phyloP scores from a whole-genome alignment of 2,797 vertebrate genomes.

The Tachyglossus aculeatus region DNA sequence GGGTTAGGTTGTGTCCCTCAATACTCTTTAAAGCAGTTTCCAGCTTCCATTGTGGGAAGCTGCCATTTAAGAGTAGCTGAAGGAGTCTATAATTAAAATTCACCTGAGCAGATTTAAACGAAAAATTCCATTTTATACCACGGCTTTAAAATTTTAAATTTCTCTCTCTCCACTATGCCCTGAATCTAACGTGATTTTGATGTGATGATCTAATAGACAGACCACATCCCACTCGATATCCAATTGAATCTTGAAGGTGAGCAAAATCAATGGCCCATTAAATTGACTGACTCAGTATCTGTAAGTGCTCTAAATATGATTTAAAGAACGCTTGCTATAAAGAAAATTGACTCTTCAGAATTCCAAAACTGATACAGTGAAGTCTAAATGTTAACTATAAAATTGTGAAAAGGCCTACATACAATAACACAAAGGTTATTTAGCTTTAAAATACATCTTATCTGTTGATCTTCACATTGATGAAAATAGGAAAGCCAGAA shows the following conservation, averaged over 20 bases:
- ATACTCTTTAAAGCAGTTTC: too few relatives aligned
- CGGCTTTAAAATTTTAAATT: not conserved
- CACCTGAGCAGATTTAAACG: too few relatives aligned
- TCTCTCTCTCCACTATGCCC: not conserved
- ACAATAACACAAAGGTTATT: not conserved
- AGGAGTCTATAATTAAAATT: too few relatives aligned
- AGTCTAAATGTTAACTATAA: not conserved
- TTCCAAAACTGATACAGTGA: not conserved
- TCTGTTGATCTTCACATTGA: too few relatives aligned
- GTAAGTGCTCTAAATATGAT: not conserved
- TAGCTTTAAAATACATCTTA: too few relatives aligned
- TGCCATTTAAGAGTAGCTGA: too few relatives aligned
- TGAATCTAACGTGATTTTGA: not conserved
- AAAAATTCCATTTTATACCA: too few relatives aligned
- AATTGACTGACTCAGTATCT: conserved; percentile 2
- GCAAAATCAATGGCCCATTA: conserved; percentile 27
- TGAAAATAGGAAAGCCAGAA: too few relatives aligned
- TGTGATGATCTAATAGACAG: not conserved
- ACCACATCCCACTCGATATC: not conserved
- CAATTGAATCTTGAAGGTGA: conserved; percentile 7
- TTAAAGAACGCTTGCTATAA: not conserved
- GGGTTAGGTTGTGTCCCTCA: too few relatives aligned
- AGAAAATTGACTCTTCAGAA: not conserved
- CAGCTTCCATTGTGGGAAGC: too few relatives aligned
- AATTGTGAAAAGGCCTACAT: not conserved